Evolutionary conservation across 2,113 vertebrate genomes (phyloP).

Genomic region (Rafetus swinhoei): DNA sequence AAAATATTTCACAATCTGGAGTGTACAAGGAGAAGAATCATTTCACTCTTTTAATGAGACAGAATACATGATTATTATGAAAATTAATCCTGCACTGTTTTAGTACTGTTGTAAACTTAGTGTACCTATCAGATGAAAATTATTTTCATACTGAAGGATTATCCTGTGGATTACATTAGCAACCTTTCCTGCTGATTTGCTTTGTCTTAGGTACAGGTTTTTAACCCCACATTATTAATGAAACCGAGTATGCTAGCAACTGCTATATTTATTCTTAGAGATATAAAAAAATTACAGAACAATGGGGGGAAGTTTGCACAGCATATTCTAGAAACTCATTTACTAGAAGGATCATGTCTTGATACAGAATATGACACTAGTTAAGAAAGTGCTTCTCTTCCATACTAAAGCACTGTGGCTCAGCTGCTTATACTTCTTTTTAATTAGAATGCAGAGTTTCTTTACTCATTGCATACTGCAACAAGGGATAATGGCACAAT

Average conservation of each 20-base stretch:
- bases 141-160: not conserved
- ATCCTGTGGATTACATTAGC: not conserved
- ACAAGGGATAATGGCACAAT: not conserved
- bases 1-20: not conserved
- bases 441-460: not conserved
- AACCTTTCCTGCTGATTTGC: not conserved
- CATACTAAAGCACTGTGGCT: not conserved
- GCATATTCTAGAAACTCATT: not conserved
- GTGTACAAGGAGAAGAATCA: not conserved
- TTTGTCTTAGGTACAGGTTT: not conserved
- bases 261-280: not conserved
- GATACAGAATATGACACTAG: not conserved
- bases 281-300: not conserved
- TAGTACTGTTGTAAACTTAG: too few species aligned
- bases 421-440: not conserved
- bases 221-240: not conserved
- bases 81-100: not conserved
- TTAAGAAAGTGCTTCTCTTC: not conserved
- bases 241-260: not conserved
- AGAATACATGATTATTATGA: not conserved
- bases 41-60: not conserved
- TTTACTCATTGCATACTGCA: not conserved
- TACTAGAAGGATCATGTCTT: not conserved
- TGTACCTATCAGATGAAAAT: not conserved
- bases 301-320: not conserved